Evolutionary conservation across 92 coral and sea anemone genomes (phyloP).

Genomic region (Epizoanthus rinbou): DNA sequence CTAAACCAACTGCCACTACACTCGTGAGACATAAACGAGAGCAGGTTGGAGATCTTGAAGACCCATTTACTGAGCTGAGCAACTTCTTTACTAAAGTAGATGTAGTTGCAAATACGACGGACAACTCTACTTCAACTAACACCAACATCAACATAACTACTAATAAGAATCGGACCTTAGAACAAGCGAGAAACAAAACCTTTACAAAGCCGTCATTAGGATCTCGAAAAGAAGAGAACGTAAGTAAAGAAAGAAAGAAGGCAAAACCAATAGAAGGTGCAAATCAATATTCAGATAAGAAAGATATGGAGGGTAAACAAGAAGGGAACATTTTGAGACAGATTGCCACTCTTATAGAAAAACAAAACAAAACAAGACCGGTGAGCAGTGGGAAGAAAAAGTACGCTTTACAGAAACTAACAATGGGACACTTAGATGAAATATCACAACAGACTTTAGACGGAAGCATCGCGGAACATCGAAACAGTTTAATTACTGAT

Average conservation of each 20-base stretch:
- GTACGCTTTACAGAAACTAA: background rate
- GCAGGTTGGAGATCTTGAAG: slow-evolving; percentile 12
- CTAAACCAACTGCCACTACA: background rate
- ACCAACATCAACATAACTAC: background rate
- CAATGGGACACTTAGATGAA: background rate
- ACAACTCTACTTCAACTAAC: background rate
- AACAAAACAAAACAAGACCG: background rate
- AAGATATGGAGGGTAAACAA: slow-evolving; percentile 5
- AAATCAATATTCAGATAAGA: slow-evolving; percentile 4
- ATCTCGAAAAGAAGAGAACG: background rate
- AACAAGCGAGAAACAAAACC: background rate
- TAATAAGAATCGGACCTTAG: background rate
- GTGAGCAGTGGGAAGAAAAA: background rate
- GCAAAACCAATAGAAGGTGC: background rate
- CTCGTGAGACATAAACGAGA: background rate
- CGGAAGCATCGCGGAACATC: background rate
- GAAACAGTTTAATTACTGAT: background rate
- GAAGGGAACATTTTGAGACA: background rate
- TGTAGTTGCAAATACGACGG: background rate
- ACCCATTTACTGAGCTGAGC: slow-evolving; percentile 33
- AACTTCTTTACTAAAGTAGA: slow-evolving; percentile 22
- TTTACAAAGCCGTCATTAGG: background rate
- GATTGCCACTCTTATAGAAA: background rate
- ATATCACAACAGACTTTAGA: background rate
- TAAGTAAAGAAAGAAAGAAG: background rate